A percentile compares a stretch with the other conserved stretches of the same genome.
These are phyloP conservation scores for Graphium colonna DNA, from an alignment of 2,888 invertebrate species.

Conservation along the genomic window DNA sequence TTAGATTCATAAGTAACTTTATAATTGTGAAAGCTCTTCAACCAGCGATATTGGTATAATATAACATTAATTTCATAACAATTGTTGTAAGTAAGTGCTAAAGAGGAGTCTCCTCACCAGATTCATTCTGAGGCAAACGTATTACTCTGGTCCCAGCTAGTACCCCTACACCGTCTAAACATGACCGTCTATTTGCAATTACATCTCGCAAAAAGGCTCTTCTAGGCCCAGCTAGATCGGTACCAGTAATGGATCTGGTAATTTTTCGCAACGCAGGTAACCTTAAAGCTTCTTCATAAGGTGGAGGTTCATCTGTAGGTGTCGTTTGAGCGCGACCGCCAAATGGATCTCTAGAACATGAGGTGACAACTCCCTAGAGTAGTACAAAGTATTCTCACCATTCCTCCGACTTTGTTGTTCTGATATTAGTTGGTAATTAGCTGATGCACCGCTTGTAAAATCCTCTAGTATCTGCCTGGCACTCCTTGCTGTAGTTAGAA, in stretches of 20 bases:
- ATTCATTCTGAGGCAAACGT: conserved; percentile 59
- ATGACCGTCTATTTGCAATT: conserved; percentile 69
- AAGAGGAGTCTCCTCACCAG: conserved; percentile 70
- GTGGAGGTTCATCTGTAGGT: conserved; percentile 80
- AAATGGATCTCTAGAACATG: conserved; percentile 81
- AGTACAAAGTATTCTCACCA: conserved; percentile 56
- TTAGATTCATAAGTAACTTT: conserved; percentile 30
- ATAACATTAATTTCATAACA: conserved; percentile 6
- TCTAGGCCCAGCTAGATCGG: conserved; percentile 72
- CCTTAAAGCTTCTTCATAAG: conserved; percentile 83
- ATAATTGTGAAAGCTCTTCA: conserved; percentile 49
- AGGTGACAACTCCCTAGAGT: conserved; percentile 64
- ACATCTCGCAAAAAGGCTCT: conserved; percentile 73
- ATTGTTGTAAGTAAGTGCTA: conserved; percentile 47
- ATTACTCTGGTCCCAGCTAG: conserved; percentile 66
- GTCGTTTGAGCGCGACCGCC: conserved; percentile 78
- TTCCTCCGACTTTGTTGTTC: conserved; percentile 49
- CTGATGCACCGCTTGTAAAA: conserved; percentile 46
- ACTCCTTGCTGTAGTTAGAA: conserved; percentile 59
- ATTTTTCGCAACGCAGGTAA: conserved; percentile 79
- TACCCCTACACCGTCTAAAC: conserved; percentile 70
- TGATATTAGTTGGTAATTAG: conserved; percentile 60
- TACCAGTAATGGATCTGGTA: conserved; percentile 81
- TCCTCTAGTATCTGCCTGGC: conserved; percentile 70
- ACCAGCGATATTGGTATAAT: conserved; percentile 22